Conservation (phyloP, 2,113 vertebrate species). For the Mugil cephalus region DNA sequence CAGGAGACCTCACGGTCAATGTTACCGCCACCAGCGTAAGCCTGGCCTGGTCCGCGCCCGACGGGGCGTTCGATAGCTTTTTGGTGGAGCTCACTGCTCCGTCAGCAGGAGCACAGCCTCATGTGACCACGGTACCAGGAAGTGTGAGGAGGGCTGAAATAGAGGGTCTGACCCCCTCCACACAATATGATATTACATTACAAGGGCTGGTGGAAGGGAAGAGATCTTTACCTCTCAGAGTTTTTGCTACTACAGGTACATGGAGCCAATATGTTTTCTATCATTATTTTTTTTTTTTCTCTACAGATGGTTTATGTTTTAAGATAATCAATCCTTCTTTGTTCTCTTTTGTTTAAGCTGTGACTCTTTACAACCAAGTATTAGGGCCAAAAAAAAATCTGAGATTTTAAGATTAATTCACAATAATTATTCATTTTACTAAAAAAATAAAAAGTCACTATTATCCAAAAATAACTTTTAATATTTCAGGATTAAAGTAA, state of each 20-base stretch:
- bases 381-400: not conserved
- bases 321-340: not conserved
- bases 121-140: conserved; percentile 62
- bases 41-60: conserved; percentile 63
- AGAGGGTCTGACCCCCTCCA: conserved; percentile 66
- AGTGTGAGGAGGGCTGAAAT: conserved; percentile 62
- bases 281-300: conserved; percentile 28
- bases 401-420: not conserved
- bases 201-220: conserved; percentile 73
- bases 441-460: no score
- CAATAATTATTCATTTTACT: no score
- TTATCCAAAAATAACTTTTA: no score
- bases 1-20: conserved; percentile 47
- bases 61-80: conserved; percentile 63
- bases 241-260: conserved; percentile 80
- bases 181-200: conserved; percentile 70
- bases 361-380: conserved; percentile 3
- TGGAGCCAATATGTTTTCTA: conserved; percentile 29
- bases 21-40: conserved; percentile 60
- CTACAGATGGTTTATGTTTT: conserved; percentile 15
- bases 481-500: no score
- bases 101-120: conserved; percentile 25
- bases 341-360: not conserved
- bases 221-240: conserved; percentile 66
- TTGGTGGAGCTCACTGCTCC: conserved; percentile 66